Percentiles rank a stretch among this genome's conserved stretches.
phyloP scores from a whole-genome alignment of 2,797 vertebrate species.

The Ptychobarbus kaznakovi region DNA sequence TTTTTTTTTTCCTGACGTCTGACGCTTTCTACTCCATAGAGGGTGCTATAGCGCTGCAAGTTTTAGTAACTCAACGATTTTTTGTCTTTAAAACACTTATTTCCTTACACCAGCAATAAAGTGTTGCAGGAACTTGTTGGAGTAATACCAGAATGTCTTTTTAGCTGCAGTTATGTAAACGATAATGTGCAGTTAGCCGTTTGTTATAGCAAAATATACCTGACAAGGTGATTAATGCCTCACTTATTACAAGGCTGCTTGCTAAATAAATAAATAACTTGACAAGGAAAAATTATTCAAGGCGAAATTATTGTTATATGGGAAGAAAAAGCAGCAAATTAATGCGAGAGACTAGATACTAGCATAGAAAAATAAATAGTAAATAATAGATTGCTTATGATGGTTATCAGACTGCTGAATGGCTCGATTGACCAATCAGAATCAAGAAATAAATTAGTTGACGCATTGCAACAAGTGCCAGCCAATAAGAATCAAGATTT shows the following conservation, averaged over 20 bases:
- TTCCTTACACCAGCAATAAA: neutral
- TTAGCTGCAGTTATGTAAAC: neutral
- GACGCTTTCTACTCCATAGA: neutral
- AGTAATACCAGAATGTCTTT: no score
- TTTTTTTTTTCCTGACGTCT: conserved; percentile 31
- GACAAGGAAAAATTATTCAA: neutral
- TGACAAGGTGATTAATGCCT: neutral
- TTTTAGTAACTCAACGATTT: no score
- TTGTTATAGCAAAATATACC: neutral
- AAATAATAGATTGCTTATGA: neutral
- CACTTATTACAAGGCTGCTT: neutral
- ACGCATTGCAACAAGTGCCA: no score
- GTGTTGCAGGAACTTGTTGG: neutral
- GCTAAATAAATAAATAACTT: neutral
- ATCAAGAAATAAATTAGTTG: neutral
- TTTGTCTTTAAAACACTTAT: no score
- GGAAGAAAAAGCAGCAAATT: neutral
- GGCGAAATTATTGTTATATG: neutral
- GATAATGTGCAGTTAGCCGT: neutral
- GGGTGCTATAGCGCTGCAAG: no score
- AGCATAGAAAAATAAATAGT: neutral
- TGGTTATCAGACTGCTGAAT: neutral
- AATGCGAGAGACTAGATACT: neutral
- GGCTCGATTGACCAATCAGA: neutral
- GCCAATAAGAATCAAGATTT: no score